These are phyloP conservation scores for Ecdyonurus torrentis DNA, from an alignment of 2,888 invertebrate genomes.

Conservation along the genomic window DNA sequence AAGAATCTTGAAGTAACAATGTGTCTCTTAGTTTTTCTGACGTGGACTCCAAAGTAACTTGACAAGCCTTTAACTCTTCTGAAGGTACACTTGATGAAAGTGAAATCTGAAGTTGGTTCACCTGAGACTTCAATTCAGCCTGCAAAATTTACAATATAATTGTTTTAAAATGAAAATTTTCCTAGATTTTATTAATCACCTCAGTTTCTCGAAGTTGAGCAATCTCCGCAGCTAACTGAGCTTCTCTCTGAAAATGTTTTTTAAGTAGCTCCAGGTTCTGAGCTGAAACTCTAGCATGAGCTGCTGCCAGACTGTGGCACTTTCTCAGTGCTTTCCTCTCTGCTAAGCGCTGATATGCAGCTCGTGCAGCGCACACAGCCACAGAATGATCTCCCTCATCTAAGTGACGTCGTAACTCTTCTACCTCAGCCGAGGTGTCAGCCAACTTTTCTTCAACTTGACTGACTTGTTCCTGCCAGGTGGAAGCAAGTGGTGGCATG, in stretches of 20 bases:
- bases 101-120: neutral
- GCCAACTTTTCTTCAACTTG: neutral
- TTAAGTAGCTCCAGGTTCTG: neutral
- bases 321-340: neutral
- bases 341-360: neutral
- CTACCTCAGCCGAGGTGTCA: neutral
- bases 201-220: neutral
- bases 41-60: neutral
- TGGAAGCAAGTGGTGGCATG: neutral
- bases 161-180: too few relatives aligned
- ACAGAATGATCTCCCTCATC: neutral
- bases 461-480: neutral
- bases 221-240: neutral
- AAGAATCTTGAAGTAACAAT: neutral
- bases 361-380: neutral
- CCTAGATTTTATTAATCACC: too few relatives aligned
- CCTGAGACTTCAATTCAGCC: neutral
- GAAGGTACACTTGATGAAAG: neutral
- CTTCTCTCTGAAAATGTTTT: neutral
- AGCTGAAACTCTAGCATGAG: neutral
- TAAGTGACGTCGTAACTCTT: neutral
- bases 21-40: neutral
- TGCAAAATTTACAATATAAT: too few relatives aligned
- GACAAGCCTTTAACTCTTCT: neutral
- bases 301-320: neutral